Conservation (phyloP, 2,888 invertebrate genomes). For the Hyalella azteca region DNA sequence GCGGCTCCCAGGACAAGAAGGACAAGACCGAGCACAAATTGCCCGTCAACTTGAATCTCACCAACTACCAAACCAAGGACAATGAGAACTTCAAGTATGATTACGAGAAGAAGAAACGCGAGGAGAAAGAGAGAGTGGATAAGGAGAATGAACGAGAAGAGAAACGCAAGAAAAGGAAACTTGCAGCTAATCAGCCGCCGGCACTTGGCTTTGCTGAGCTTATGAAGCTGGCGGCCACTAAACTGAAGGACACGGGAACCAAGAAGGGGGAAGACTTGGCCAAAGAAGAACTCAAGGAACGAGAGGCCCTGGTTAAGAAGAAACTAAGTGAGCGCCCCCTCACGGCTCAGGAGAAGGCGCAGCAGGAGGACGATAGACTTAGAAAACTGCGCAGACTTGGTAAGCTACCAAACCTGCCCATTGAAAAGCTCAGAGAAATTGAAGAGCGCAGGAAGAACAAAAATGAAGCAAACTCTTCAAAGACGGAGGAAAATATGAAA, state of each 20-base stretch:
- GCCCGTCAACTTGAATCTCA: conserved; percentile 2
- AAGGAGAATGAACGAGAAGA: conserved; percentile 62
- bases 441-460: conserved; percentile 43
- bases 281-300: conserved; percentile 39
- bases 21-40: conserved; percentile 12
- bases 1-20: neutral
- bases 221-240: conserved; percentile 77
- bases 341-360: conserved; percentile 70
- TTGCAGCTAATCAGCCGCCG: conserved; percentile 69
- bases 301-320: conserved; percentile 64
- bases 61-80: conserved; percentile 40
- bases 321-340: conserved; percentile 61
- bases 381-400: conserved; percentile 58
- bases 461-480: neutral
- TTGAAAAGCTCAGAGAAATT: conserved; percentile 38
- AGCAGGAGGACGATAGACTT: conserved; percentile 72
- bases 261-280: neutral
- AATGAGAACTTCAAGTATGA: conserved; percentile 59
- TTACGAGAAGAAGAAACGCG: conserved; percentile 58
- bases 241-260: conserved; percentile 5
- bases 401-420: conserved; percentile 57
- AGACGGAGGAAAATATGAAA: neutral
- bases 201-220: conserved; percentile 80
- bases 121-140: conserved; percentile 66
- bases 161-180: conserved; percentile 62